Evolutionary conservation across 2,113 vertebrate genomes (phyloP).

Genomic region (Austrofundulus limnaeus): DNA sequence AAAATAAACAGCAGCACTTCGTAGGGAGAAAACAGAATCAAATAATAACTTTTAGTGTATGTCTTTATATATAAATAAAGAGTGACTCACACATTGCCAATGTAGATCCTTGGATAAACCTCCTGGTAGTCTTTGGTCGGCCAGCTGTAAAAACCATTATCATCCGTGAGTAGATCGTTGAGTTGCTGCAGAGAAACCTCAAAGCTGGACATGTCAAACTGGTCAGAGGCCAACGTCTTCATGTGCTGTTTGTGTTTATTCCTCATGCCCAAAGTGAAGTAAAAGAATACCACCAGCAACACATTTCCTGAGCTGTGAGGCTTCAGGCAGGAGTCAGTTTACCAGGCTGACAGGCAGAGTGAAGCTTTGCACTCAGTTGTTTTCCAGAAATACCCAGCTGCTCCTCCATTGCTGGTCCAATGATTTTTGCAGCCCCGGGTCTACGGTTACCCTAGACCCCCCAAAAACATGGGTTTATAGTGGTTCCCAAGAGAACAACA

Average conservation of each 20-base stretch:
- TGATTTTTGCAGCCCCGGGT: neutral
- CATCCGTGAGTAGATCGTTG: conserved; percentile 89
- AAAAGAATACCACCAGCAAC: neutral
- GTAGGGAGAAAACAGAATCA: no score
- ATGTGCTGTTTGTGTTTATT: conserved; percentile 42
- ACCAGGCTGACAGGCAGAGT: neutral
- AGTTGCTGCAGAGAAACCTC: conserved; percentile 89
- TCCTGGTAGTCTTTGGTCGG: conserved; percentile 88
- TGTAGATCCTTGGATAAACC: conserved; percentile 87
- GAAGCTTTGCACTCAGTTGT: neutral
- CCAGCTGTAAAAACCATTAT: conserved; percentile 87
- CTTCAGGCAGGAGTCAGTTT: conserved; percentile 47
- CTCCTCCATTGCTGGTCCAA: neutral
- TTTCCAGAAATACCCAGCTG: neutral
- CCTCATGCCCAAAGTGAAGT: conserved; percentile 43
- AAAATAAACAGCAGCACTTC: no score
- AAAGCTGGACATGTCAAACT: conserved; percentile 79
- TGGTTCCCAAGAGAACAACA: no score
- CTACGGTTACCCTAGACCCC: neutral
- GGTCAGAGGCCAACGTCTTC: neutral
- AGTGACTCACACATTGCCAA: conserved; percentile 88
- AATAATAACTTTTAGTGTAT: no score
- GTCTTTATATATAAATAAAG: no score
- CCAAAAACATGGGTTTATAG: no score
- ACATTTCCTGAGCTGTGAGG: neutral